Conservation (phyloP, 2,888 invertebrate genomes). For the Chrysomela aeneicollis region DNA sequence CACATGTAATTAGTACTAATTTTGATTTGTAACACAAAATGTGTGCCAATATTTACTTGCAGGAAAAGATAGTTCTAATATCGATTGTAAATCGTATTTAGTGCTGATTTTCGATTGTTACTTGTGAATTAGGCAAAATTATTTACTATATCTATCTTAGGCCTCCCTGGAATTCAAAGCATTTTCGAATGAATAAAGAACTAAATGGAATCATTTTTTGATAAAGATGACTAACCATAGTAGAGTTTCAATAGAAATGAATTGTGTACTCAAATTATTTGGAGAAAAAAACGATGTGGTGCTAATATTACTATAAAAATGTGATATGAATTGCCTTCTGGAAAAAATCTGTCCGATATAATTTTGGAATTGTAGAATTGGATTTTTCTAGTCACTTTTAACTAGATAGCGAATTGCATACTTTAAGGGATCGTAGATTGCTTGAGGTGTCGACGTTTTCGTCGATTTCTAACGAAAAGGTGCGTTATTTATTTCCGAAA, state of each 20-base stretch:
- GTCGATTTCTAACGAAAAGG: not conserved
- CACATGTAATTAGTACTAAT: too few species aligned
- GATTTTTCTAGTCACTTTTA: slow-evolving; percentile 37
- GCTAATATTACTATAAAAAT: slow-evolving; percentile 45
- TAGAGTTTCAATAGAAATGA: slow-evolving; percentile 40
- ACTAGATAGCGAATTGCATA: slow-evolving; percentile 33
- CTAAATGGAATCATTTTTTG: too few species aligned
- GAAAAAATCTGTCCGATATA: slow-evolving; percentile 29
- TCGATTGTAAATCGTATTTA: too few species aligned
- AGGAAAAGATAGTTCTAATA: too few species aligned
- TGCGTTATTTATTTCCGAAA: slow-evolving; percentile 23
- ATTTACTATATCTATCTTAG: too few species aligned
- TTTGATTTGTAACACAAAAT: too few species aligned
- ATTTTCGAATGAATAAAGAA: not conserved
- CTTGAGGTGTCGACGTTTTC: slow-evolving; percentile 1
- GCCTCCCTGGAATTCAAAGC: not conserved
- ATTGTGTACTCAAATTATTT: slow-evolving; percentile 28
- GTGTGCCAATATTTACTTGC: too few species aligned
- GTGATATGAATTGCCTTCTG: slow-evolving; percentile 38
- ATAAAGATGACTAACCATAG: slow-evolving; percentile 7
- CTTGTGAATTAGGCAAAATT: too few species aligned
- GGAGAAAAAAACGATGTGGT: slow-evolving; percentile 43
- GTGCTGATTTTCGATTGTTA: too few species aligned
- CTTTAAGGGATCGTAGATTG: slow-evolving; percentile 12
- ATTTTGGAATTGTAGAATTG: slow-evolving; percentile 29